Conservation (phyloP, 2,113 vertebrate genomes). For the Trogon melanurus region DNA sequence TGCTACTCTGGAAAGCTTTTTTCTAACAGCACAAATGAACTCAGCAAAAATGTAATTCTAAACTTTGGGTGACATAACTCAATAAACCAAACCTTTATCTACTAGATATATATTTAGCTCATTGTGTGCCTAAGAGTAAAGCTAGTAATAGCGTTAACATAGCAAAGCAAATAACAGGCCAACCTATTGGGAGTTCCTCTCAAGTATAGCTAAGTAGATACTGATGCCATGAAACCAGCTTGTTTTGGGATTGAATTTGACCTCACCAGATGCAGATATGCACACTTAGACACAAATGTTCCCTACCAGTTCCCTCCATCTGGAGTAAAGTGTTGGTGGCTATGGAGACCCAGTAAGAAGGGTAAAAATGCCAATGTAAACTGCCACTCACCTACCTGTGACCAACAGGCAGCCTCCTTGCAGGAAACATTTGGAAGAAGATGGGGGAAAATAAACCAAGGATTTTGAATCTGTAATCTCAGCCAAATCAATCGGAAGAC, state of each 20-base stretch:
- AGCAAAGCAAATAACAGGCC: not conserved
- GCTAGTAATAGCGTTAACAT: not conserved
- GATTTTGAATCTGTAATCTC: not conserved
- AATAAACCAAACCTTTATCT: not conserved
- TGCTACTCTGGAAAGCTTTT: not conserved
- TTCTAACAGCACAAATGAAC: not conserved
- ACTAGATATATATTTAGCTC: not conserved
- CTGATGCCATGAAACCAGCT: not conserved
- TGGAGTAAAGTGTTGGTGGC: not conserved
- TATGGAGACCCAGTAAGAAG: not conserved
- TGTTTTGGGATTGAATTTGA: not conserved
- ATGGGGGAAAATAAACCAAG: not conserved
- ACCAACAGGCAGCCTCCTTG: not conserved
- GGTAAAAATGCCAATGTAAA: not conserved
- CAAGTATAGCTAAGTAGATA: not conserved
- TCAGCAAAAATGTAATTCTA: not conserved
- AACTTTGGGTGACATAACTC: constrained; percentile 1
- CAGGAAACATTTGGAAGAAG: not conserved
- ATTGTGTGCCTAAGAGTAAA: not conserved
- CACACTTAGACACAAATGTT: not conserved
- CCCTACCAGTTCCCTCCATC: not conserved
- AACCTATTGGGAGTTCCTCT: not conserved
- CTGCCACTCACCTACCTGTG: not conserved
- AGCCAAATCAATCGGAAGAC: not conserved
- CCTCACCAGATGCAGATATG: not conserved